Percentiles rank a stretch among this genome's conserved stretches.
Conservation (phyloP, 2,888 invertebrate genomes). For the Acrobasis suavella region DNA sequence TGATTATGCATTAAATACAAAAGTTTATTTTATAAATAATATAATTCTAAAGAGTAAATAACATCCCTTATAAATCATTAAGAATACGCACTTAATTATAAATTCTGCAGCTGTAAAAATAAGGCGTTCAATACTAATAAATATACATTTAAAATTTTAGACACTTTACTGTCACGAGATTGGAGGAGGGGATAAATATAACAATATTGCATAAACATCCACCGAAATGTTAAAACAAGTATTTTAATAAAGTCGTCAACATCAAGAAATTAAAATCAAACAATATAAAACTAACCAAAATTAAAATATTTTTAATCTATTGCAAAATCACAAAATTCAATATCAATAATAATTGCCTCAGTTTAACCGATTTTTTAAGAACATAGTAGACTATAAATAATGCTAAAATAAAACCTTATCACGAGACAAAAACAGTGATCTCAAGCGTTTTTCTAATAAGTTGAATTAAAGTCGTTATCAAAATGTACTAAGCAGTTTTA, state of each 20-base stretch:
- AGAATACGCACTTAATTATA: constrained; percentile 55
- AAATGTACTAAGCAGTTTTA: constrained; percentile 29
- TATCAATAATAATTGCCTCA: constrained; percentile 13
- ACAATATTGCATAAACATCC: constrained; percentile 9
- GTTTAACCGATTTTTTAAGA: constrained; percentile 11
- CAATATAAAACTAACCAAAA: constrained; percentile 17
- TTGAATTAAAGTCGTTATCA: constrained; percentile 25
- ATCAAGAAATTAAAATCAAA: constrained; percentile 15
- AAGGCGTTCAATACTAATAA: constrained; percentile 21
- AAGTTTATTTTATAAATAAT: constrained; percentile 63
- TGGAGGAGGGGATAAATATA: neutral
- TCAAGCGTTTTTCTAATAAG: constrained; percentile 15
- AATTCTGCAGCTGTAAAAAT: constrained; percentile 58
- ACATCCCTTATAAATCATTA: constrained; percentile 70
- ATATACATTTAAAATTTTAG: neutral
- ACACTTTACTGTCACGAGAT: neutral
- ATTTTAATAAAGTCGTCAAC: constrained; percentile 23
- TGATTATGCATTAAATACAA: constrained; percentile 68
- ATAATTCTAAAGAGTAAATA: constrained; percentile 72
- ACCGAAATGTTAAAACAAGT: constrained; percentile 15
- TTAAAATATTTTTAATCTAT: constrained; percentile 8
- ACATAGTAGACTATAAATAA: constrained; percentile 19
- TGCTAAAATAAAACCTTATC: constrained; percentile 21
- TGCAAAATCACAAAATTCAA: constrained; percentile 17
- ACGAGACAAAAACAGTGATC: constrained; percentile 14